Conservation (phyloP, 1,140 invertebrate species). For the Drosophila cardini region DNA sequence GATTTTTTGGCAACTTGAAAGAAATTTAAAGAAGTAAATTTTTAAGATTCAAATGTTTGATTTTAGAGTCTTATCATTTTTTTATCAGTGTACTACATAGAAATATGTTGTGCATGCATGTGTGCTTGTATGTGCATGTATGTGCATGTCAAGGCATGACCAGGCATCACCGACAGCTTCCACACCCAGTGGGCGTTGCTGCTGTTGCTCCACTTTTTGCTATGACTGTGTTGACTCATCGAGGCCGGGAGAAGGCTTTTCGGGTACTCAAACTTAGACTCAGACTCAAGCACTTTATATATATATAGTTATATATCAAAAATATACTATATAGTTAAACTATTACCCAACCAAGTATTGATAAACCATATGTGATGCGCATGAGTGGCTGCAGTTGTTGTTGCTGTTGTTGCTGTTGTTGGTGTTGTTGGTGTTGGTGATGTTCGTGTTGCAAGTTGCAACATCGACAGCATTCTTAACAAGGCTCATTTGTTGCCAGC, state of each 20-base stretch:
- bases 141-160: conserved; percentile 53
- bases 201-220: conserved; percentile 49
- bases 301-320: background rate
- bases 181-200: conserved; percentile 73
- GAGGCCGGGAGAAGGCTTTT: conserved; percentile 46
- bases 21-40: no score
- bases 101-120: background rate
- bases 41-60: no score
- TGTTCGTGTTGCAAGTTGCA: conserved; percentile 14
- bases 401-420: background rate
- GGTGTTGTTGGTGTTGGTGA: background rate
- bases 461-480: conserved; percentile 34
- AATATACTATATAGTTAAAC: background rate
- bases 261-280: conserved; percentile 6
- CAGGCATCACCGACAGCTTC: conserved; percentile 42
- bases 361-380: conserved; percentile 42
- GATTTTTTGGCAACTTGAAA: no score
- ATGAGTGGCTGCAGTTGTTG: conserved; percentile 15
- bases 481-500: conserved; percentile 26
- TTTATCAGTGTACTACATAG: no score
- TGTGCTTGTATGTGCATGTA: background rate
- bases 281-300: background rate
- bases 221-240: conserved; percentile 45
- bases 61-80: no score
- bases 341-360: conserved; percentile 29